Conservation (phyloP, 2,113 vertebrate species). For the Raphicerus campestris region DNA sequence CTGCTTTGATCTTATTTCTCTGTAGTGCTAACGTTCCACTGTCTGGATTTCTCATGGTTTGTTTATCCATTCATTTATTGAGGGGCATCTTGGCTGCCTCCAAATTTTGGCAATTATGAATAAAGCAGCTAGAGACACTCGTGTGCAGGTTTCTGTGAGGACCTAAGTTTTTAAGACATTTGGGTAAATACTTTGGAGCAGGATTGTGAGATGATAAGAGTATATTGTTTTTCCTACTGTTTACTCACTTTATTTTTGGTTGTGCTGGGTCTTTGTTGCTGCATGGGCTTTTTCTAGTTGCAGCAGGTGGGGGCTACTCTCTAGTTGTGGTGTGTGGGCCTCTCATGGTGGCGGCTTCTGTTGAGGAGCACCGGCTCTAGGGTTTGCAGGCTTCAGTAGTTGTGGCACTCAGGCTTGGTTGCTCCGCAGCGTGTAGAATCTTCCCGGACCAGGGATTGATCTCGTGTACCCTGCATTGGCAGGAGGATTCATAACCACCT, state of each 20-base stretch:
- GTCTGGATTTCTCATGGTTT: neutral
- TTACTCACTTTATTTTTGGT: neutral
- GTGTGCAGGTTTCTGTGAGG: neutral
- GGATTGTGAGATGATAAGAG: neutral
- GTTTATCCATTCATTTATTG: neutral
- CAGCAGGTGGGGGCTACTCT: neutral
- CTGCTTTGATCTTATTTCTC: neutral
- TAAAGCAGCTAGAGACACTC: neutral
- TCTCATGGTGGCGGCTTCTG: accelerated
- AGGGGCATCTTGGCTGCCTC: neutral
- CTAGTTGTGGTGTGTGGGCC: neutral
- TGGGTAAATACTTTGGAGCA: neutral
- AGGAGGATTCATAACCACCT: neutral
- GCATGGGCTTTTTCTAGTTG: neutral
- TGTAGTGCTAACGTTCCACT: neutral
- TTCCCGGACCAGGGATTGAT: neutral
- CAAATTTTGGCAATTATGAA: neutral
- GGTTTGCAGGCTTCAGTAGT: neutral
- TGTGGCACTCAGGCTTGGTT: neutral
- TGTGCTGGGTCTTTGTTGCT: neutral
- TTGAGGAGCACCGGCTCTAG: neutral
- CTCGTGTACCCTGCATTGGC: neutral
- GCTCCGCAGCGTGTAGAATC: neutral
- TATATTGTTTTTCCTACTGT: neutral
- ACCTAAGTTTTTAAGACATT: neutral